Base-by-base conservation (phyloP, 2,797 vertebrate species). In the Paramormyrops hopkinsi region DNA sequence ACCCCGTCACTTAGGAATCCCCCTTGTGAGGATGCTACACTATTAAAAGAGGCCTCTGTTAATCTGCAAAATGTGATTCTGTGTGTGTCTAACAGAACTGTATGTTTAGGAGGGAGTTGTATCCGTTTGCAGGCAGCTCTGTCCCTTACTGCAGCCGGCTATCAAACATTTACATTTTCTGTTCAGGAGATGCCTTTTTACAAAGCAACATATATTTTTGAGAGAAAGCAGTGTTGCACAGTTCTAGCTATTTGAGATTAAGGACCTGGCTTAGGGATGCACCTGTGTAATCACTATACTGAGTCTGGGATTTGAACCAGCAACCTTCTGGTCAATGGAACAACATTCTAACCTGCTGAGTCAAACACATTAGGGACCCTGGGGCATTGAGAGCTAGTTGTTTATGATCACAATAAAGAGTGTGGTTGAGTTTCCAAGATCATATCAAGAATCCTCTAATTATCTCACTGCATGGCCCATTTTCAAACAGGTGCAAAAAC, bases 11-110 rank as follows among this genome's bases (percentile, higher is more conserved):
- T 22, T 37, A 82, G 94, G 92, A 88, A 41, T 91, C 86, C 91
- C 95, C 73, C 95, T 95, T 95, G 93, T 92, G 88, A 92, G 90
- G 56, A 88, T 46, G 88, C 91, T 90, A 90, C 93, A 93, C 91
- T 92, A 92, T 95, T 93, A 93, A 90, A 91, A 92, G 93, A 91
- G 91, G n/a, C 50, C 53, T 59, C 85, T 56, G 85, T 86, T 86
- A 6, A 11, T 25, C 93, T 88, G 91, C 93, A 93, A 94, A 93
- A 93, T 91, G 25, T 50, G 54, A 82, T 41, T 90, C 88, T 65
- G 73, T 90, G 92, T 41, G 92, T 93, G 92, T 95, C 92, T 92
- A 90, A 90, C 92, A 93, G 90, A 91, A 89, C 90, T 85, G 14
- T 83, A 69, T 51, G 69, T 83, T 83, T 54, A 44, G 22, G 56